Base-by-base conservation (phyloP, 2,113 vertebrate species). In the Etheostoma cragini region DNA sequence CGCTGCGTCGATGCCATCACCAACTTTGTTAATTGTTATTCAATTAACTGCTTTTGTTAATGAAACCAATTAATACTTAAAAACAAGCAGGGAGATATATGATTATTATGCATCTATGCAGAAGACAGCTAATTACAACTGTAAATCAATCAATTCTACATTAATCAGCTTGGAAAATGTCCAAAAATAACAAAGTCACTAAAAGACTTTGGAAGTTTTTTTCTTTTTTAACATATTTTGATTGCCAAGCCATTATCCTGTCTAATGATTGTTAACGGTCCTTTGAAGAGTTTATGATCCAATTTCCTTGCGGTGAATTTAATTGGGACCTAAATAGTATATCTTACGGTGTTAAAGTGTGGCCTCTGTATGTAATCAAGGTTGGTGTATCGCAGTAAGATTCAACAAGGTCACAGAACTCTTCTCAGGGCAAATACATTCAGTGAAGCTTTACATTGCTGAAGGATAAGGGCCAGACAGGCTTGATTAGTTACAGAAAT, bases 31-130 rank as follows among this genome's bases (percentile, higher is more conserved):
- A 93, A 93, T 94, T 93, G 93, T 94, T 94, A 93, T 94, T 95
- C 88, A 94, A 94, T 95, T 93, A 95, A 92, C 83, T 89, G 91
- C 85, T 89, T 94, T 93, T 90, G 87, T 93, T 95, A 95, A 95
- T 95, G 88, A 94, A 95, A 92, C 88, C 93, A 94, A 94, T 95
- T 95, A 94, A 93, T 94, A 91, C 84, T 79, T 92, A 90, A 89
- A 94, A 91, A 92, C 91, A 93, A 93, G 89, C 87, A 91, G 73
- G 87, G 77, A 91, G 80, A 92, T 93, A 90, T 93, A 90, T 80
- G 83, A 93, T 94, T 93, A 94, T 92, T 92, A 94, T 90, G 93
- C 93, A 92, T 93, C 92, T 91, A 91, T 89, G 93, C 90, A 93
- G 85, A 86, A 87, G 88, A 93, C 84, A 81, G 89, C 91, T 94